Evolutionary conservation across 2,888 invertebrate genomes (phyloP), one percentile per base, ranked within the genome.

Genomic region (Dicranocentrus wangi): DNA sequence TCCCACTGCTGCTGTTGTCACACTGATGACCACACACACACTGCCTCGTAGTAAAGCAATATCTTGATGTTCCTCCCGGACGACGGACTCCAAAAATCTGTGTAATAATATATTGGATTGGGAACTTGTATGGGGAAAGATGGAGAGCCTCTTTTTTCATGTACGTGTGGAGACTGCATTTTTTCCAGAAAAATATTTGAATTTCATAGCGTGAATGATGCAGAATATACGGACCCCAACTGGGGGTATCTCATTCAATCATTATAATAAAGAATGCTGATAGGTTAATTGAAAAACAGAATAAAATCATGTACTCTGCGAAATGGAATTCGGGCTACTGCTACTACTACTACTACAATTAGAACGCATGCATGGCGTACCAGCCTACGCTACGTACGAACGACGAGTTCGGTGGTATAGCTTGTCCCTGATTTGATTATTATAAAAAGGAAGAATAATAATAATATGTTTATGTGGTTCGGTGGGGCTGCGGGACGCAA

Each of bases 241-340:
- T 55, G 32, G 7, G 10, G 7, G n/a, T 53, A 75, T 75, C 39
- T 55, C 65, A 66, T 75, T 65, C 73, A 55, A 75, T 75, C 32
- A 53, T 55, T 25, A 75, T 53, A 47, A 75, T 60, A 58, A 63
- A 72, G 17, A 53, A 66, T 53, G 39, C 42, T 21, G 39, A 75
- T 75, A 19, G 27, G 65, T 75, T 75, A 75, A 75, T 75, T 75
- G 73, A 75, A 75, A 65, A 66, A 32, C 66, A 47, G 65, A 65
- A 51, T 42, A 21, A 39, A 63, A 39, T 63, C 63, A 47, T 47
- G 47, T 47, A 47, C n/a, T 63, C 10, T n/a, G n/a, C n/a, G n/a
- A n/a, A n/a, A n/a, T n/a, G n/a, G n/a, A n/a, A n/a, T n/a, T n/a
- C n/a, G n/a, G n/a, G n/a, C n/a, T n/a, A n/a, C n/a, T n/a, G n/a